Evolutionary conservation across 2,797 vertebrate genomes (phyloP).

Genomic region (Scarus forsteni): DNA sequence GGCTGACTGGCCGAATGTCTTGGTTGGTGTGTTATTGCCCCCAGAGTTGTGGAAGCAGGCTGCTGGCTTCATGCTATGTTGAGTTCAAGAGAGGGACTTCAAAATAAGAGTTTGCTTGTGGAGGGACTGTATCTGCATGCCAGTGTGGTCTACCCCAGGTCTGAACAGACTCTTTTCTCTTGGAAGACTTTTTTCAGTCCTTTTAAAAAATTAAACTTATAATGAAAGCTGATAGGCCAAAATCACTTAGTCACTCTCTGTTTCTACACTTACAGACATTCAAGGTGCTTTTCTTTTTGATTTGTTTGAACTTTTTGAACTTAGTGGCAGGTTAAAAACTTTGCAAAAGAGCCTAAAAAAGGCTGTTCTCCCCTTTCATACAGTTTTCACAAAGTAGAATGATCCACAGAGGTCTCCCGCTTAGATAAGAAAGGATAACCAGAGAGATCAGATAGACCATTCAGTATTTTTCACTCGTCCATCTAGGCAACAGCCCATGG

Average conservation of each 20-base stretch:
- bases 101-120: constrained; percentile 12
- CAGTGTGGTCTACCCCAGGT: background rate
- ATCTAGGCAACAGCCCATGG: too few relatives aligned
- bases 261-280: too few relatives aligned
- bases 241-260: too few relatives aligned
- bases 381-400: too few relatives aligned
- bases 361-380: too few relatives aligned
- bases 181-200: constrained; percentile 10
- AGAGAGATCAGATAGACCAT: too few relatives aligned
- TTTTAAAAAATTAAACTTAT: constrained; percentile 9
- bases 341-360: too few relatives aligned
- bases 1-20: constrained; percentile 31
- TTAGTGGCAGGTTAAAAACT: too few relatives aligned
- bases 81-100: constrained; percentile 20
- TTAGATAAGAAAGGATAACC: too few relatives aligned
- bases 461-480: too few relatives aligned
- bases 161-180: background rate
- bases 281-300: too few relatives aligned
- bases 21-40: constrained; percentile 23
- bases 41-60: constrained; percentile 19
- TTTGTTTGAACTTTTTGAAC: too few relatives aligned
- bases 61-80: constrained; percentile 21
- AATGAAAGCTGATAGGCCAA: background rate
- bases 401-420: background rate
- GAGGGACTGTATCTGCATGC: background rate